These are phyloP conservation scores for Muscina levida DNA, from an alignment of 2,888 invertebrate species.

Conservation along the genomic window DNA sequence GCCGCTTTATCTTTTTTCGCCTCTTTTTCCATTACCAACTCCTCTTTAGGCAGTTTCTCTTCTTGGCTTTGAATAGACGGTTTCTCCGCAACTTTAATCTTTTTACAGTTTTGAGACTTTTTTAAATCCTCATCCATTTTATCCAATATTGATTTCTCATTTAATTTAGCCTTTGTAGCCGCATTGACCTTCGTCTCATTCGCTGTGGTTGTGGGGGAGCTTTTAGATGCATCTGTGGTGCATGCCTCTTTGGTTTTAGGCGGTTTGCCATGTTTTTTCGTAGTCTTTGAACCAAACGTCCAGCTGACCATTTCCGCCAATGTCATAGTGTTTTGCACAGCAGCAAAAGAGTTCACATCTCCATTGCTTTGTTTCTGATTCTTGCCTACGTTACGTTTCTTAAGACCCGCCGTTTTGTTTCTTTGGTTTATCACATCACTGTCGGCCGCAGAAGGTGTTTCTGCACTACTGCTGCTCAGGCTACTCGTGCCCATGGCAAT, in stretches of 20 bases:
- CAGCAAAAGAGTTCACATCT: conserved; percentile 23
- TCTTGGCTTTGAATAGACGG: conserved; percentile 48
- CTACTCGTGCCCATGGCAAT: conserved; percentile 69
- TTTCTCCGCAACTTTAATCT: conserved; percentile 50
- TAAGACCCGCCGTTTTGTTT: conserved; percentile 52
- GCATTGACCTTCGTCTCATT: conserved; percentile 37
- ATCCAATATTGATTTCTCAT: conserved; percentile 59
- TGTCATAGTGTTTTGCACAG: conserved; percentile 48
- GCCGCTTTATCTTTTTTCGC: conserved; percentile 51
- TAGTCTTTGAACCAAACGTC: conserved; percentile 59
- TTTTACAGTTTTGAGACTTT: conserved; percentile 48
- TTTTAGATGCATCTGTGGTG: conserved; percentile 58
- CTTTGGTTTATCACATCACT: conserved; percentile 59
- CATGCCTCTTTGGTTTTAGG: conserved; percentile 52
- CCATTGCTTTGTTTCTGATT: conserved; percentile 28
- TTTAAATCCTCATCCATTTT: conserved; percentile 61
- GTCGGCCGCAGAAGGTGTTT: conserved; percentile 2
- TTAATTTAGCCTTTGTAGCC: conserved; percentile 64
- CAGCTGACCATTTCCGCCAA: conserved; percentile 63
- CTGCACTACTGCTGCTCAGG: conserved; percentile 38
- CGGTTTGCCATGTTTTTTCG: conserved; percentile 29
- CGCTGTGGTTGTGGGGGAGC: conserved; percentile 29
- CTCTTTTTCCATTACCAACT: conserved; percentile 19
- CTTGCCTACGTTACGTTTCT: conserved; percentile 61
- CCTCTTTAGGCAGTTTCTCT: conserved; percentile 30